These are phyloP conservation scores for Troglohyphantes excavatus DNA, from an alignment of 2,888 invertebrate genomes.

Conservation along the genomic window DNA sequence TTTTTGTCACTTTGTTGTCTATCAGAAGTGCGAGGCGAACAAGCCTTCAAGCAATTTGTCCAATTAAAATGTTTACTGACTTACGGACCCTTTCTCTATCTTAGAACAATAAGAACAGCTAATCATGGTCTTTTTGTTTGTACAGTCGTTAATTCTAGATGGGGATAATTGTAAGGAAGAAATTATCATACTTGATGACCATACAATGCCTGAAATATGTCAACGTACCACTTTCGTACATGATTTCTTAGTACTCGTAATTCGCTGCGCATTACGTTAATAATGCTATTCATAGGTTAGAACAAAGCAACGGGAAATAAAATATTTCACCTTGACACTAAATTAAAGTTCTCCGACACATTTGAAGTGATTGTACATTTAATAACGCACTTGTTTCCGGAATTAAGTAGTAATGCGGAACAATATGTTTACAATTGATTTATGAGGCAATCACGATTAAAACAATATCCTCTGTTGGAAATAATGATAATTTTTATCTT, in stretches of 20 bases:
- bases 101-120: conserved; percentile 23
- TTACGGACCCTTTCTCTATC: neutral
- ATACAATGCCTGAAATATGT: conserved; percentile 15
- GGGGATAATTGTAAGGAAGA: neutral
- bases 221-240: neutral
- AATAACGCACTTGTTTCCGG: conserved; percentile 11
- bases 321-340: conserved; percentile 25
- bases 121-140: conserved; percentile 23
- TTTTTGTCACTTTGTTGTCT: neutral
- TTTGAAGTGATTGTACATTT: conserved; percentile 2
- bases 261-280: conserved; percentile 13
- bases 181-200: conserved; percentile 13
- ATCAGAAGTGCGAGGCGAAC: neutral
- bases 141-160: conserved; percentile 19
- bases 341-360: neutral
- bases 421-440: neutral
- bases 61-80: conserved; percentile 9
- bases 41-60: neutral
- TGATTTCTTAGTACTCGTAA: conserved; percentile 25
- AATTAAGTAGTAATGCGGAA: neutral
- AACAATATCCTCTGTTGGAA: neutral
- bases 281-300: conserved; percentile 34
- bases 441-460: neutral
- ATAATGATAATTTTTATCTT: neutral
- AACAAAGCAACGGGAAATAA: conserved; percentile 23